Evolutionary conservation across 2,113 vertebrate genomes (phyloP).

Genomic region (Bos javanicus): DNA sequence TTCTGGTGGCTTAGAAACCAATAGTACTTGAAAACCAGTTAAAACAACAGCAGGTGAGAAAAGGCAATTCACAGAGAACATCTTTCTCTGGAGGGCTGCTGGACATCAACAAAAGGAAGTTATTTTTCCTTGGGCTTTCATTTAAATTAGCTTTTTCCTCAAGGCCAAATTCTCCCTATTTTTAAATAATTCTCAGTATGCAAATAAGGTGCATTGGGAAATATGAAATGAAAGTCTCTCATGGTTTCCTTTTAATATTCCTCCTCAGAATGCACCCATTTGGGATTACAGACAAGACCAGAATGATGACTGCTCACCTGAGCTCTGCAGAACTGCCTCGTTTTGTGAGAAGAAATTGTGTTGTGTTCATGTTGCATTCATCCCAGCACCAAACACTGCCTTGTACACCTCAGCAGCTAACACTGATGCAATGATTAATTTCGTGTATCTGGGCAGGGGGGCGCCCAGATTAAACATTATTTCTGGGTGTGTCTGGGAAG

Average conservation of each 20-base stretch:
- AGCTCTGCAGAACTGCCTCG: neutral
- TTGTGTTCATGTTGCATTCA: neutral
- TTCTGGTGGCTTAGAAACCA: neutral
- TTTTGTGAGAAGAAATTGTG: neutral
- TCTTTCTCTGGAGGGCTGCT: neutral
- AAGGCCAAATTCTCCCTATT: neutral
- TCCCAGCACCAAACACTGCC: neutral
- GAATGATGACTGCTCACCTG: neutral
- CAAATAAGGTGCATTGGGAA: neutral
- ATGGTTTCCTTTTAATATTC: neutral
- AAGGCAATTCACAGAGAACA: neutral
- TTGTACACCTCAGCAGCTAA: neutral
- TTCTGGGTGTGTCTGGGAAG: neutral
- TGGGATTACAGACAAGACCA: neutral
- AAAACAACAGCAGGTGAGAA: neutral
- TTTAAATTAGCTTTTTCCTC: neutral
- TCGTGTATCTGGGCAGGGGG: neutral
- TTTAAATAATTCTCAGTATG: neutral
- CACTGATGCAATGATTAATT: neutral
- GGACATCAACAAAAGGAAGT: neutral
- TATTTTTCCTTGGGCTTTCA: constrained; percentile 1
- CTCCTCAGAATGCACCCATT: neutral
- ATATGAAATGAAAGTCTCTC: neutral
- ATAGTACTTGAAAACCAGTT: neutral
- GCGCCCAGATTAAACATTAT: neutral